Base-by-base conservation (phyloP, 2,888 invertebrate species). In the Xylota segnis region DNA sequence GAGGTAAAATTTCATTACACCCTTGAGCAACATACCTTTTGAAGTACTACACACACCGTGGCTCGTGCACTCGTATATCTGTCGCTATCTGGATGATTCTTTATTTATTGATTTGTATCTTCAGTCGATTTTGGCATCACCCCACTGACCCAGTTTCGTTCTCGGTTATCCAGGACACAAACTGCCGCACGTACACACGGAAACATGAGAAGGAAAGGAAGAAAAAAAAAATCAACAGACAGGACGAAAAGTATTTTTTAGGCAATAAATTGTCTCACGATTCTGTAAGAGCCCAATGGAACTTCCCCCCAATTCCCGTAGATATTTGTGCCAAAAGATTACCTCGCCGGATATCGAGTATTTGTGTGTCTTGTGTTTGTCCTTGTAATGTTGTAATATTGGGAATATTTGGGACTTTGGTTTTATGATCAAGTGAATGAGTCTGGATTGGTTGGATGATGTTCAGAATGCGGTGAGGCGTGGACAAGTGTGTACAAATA, bases 71-170 rank as follows among this genome's bases (percentile, higher is more conserved):
- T 16, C 5, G 18, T 16, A 47, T 63, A 63, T 47, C 63, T 45
- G 16, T 16, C 63, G 54, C 14, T 16, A 18, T 10, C 18, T 16
- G 16, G 34, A 10, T 18, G 16, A 29, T 56, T 34, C 23, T 32
- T 58, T 58, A 34, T 47, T 23, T 58, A 58, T 71, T 71, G 70
- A 71, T 71, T 71, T 27, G 34, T 58, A 34, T 58, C 70, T 58
- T 34, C 9, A 14, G 32, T 58, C 34, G 45, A 58, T 71, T 37
- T 23, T 10, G 58, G 32, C 58, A 47, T 58, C 23, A 58, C 58
- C 70, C 70, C 47, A 71, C 45, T 71, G 58, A 71, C 70, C 58
- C 34, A 71, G 58, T 70, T 70, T 18, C 9, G 0, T 12, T 23
- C 14, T 4, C 18, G 12, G 34, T 5, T 54, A 16, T 54, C 29